phyloP scores from a whole-genome alignment of 2,113 vertebrate species.

The Steatornis caripensis region DNA sequence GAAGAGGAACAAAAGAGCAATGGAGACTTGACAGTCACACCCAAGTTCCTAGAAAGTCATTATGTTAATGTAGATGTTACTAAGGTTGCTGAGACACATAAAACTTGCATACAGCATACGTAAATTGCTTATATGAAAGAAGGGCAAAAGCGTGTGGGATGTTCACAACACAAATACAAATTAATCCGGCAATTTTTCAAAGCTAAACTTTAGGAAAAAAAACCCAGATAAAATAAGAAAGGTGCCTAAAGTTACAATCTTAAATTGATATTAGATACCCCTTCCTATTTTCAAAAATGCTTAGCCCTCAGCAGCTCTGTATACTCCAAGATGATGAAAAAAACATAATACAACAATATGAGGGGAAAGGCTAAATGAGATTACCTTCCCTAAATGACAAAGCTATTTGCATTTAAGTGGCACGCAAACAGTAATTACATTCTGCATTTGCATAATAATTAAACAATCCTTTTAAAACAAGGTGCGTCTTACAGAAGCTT shows the following conservation, averaged over 20 bases:
- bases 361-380: slow-evolving; percentile 20
- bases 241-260: background rate
- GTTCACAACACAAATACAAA: background rate
- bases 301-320: background rate
- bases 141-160: background rate
- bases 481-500: background rate
- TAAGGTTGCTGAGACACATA: background rate
- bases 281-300: background rate
- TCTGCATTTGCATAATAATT: slow-evolving; percentile 5
- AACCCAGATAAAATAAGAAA: background rate
- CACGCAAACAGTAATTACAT: slow-evolving; percentile 14
- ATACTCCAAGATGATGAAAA: background rate
- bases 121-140: background rate
- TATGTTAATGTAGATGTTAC: background rate
- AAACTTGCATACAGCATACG: background rate
- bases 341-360: background rate
- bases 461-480: slow-evolving; percentile 2
- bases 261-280: background rate
- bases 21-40: background rate
- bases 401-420: slow-evolving; percentile 14
- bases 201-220: background rate
- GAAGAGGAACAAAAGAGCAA: background rate
- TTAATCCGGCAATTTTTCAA: background rate
- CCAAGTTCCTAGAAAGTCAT: background rate
- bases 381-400: slow-evolving; percentile 16